These are phyloP conservation scores for Cheumatopsyche charites DNA, from an alignment of 1,140 invertebrate genomes.

Conservation along the genomic window DNA sequence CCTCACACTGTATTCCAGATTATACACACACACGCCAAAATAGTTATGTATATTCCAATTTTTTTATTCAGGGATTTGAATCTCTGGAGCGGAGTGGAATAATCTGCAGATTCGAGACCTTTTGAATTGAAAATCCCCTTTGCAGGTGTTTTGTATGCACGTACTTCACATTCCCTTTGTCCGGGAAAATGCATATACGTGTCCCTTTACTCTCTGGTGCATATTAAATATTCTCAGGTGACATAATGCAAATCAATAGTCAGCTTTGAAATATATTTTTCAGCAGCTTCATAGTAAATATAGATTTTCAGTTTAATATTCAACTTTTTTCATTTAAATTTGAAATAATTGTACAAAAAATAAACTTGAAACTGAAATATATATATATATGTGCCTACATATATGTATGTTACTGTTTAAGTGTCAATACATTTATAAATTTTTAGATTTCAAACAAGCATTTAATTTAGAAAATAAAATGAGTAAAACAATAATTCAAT, in stretches of 20 bases:
- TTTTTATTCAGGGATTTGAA: background rate
- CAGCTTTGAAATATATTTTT: too few species aligned
- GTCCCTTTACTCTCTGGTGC: background rate
- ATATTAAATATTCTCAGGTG: slow-evolving; percentile 33
- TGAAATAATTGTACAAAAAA: too few species aligned
- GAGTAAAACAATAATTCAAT: too few species aligned
- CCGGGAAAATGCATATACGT: slow-evolving; percentile 9
- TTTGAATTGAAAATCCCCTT: slow-evolving; percentile 12
- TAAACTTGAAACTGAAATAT: too few species aligned
- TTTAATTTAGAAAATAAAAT: too few species aligned
- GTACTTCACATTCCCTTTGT: slow-evolving; percentile 24
- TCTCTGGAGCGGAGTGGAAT: slow-evolving; percentile 33
- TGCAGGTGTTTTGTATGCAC: too few species aligned
- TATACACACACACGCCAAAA: background rate
- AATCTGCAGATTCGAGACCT: slow-evolving; percentile 18
- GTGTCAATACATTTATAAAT: too few species aligned
- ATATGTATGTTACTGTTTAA: too few species aligned
- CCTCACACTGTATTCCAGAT: background rate
- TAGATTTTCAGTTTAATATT: background rate
- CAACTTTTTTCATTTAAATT: background rate
- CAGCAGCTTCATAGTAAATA: too few species aligned
- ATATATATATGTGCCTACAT: too few species aligned
- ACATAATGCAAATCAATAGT: slow-evolving; percentile 16
- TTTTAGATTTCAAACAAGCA: too few species aligned
- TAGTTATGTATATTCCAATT: background rate